Evolutionary conservation across 1,140 invertebrate genomes (phyloP), one percentile per base, ranked within the genome.

Genomic region (Tetramorium simillimum): DNA sequence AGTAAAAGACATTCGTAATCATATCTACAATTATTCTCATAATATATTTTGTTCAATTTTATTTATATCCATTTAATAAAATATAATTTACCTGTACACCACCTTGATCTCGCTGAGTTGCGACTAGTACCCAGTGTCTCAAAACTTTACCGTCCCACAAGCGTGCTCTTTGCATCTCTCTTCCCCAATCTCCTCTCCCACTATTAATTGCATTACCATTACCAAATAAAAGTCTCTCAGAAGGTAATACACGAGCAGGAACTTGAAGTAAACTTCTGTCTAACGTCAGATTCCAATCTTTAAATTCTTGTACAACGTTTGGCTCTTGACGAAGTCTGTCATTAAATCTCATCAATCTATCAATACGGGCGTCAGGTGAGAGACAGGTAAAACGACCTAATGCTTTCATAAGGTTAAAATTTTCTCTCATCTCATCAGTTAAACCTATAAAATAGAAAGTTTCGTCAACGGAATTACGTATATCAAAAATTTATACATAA

Each of bases 311-410:
- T 0, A 96, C 89, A 24, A 97, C 96, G 58, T 96, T 95, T 0
- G 91, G 91, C 0, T 95, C 96, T 9, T 88, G 91, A 1, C 95
- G 94, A 2, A 98, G 91, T 0, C 97, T 95, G 3, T 90, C 85
- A 76, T 97, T 97, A 86, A 98, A 98, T 0, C 87, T 49, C 0
- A 96, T 72, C 16, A 98, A 92, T 88, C 96, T 97, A 5, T 96
- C 92, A 7, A 97, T 97, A 9, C 97, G 95, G 1, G 91, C 84
- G 2, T 93, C 92, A 0, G 97, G 97, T 21, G 94, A 95, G 12
- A 98, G 95, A 21, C 97, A 95, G 0, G 97, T 98, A 90, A 97
- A 95, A 94, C 92, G 0, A 96, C 94, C 94, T 69, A 98, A 93
- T 0, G 96, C 94, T 33, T 94, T 93, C 97, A 98, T 98, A 0